phyloP scores from a whole-genome alignment of 1,140 invertebrate species.

The Drosophila auraria region DNA sequence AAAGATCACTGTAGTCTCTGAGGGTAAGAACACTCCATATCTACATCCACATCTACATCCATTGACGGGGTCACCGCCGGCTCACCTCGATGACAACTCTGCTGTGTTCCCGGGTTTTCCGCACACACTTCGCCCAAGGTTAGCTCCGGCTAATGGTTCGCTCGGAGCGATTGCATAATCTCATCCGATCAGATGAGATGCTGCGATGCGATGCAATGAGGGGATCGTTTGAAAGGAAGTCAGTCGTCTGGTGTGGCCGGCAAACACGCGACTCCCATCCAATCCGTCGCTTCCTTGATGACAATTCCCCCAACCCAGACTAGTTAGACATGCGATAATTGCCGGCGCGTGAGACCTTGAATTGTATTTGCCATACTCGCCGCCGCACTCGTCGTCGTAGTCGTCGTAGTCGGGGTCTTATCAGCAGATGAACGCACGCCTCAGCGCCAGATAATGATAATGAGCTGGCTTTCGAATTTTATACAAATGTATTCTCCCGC shows the following conservation, averaged over 20 bases:
- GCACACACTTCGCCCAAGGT: constrained; percentile 2
- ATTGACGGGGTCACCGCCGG: constrained; percentile 27
- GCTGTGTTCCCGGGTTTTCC: constrained; percentile 16
- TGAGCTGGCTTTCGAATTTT: background rate
- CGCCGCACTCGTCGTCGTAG: background rate
- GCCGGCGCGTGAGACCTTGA: constrained; percentile 55
- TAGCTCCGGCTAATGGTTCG: background rate
- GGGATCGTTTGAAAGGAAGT: constrained; percentile 10
- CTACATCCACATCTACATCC: background rate
- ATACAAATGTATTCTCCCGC: constrained; percentile 4
- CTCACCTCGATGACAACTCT: constrained; percentile 51
- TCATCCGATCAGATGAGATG: constrained; percentile 7
- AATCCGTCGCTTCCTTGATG: constrained; percentile 23
- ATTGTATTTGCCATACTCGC: constrained; percentile 19
- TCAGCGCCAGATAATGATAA: constrained; percentile 34
- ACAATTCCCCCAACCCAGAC: constrained; percentile 9
- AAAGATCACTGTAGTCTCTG: background rate
- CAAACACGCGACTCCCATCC: constrained; percentile 15
- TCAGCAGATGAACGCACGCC: constrained; percentile 39
- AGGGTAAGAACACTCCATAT: constrained; percentile 21
- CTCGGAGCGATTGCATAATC: constrained; percentile 7
- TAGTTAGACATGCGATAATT: constrained; percentile 47
- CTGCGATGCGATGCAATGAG: no score
- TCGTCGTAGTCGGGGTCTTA: constrained; percentile 3
- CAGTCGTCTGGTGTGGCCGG: background rate